Conservation (phyloP, 2,113 vertebrate species). For the Caracal caracal region DNA sequence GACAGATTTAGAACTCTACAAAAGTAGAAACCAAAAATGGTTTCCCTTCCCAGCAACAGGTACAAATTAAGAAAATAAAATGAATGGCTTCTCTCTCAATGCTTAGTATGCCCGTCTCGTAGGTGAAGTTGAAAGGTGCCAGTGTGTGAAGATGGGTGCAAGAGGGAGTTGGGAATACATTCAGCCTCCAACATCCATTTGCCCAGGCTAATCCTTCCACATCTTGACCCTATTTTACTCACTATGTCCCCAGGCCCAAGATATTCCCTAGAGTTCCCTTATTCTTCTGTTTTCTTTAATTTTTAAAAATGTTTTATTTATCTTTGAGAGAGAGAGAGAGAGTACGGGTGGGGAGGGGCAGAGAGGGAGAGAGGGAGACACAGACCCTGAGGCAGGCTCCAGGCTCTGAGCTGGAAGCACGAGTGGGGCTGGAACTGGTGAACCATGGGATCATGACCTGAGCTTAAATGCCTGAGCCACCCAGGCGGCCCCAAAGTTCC, state of each 20-base stretch:
- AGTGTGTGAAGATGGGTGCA: background rate
- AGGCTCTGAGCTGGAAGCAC: too few relatives aligned
- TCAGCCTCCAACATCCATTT: background rate
- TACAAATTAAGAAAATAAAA: slow-evolving; percentile 49
- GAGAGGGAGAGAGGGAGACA: too few relatives aligned
- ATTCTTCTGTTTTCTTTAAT: background rate
- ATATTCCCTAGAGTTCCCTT: background rate
- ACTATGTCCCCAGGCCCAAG: background rate
- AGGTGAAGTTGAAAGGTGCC: slow-evolving; percentile 2
- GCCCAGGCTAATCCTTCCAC: background rate
- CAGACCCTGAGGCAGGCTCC: too few relatives aligned
- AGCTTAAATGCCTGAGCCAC: too few relatives aligned
- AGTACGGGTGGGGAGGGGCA: too few relatives aligned
- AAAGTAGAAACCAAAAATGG: background rate
- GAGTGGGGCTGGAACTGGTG: too few relatives aligned
- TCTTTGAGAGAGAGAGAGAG: too few relatives aligned
- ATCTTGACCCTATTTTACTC: background rate
- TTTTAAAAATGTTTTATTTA: too few relatives aligned
- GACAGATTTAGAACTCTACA: background rate
- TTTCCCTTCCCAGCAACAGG: slow-evolving; percentile 63
- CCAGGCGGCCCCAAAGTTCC: background rate
- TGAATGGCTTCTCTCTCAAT: background rate
- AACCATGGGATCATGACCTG: too few relatives aligned
- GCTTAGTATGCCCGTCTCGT: background rate
- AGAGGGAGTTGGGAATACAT: background rate